These are phyloP conservation scores for Dryobates pubescens DNA, from an alignment of 2,797 vertebrate species.

Conservation along the genomic window DNA sequence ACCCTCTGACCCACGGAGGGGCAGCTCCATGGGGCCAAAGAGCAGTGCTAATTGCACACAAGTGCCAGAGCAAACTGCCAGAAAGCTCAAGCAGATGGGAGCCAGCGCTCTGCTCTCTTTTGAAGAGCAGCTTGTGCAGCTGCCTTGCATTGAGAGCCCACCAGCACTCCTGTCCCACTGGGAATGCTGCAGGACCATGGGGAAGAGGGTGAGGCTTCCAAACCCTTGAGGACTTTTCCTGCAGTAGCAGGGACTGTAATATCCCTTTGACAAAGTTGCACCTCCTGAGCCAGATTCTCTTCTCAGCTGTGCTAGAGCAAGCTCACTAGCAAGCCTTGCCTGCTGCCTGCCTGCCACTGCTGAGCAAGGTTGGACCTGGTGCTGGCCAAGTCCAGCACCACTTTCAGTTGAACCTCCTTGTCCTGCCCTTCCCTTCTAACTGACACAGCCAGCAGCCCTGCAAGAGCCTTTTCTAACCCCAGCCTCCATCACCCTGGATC, in stretches of 20 bases:
- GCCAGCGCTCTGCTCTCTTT: conserved; percentile 50
- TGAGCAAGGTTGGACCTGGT: background rate
- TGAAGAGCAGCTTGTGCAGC: background rate
- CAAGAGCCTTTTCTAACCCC: fast-evolving
- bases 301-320: background rate
- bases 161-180: fast-evolving
- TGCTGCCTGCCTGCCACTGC: background rate
- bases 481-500: fast-evolving
- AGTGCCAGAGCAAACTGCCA: conserved; percentile 9
- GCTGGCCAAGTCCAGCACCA: background rate
- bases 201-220: background rate
- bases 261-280: background rate
- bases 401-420: background rate
- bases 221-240: background rate
- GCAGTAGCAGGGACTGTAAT: background rate
- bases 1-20: background rate
- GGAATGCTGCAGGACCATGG: background rate
- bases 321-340: background rate
- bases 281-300: background rate
- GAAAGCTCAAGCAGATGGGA: conserved; percentile 53
- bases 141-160: fast-evolving
- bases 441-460: background rate
- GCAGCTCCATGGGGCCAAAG: background rate
- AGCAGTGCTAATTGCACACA: background rate
- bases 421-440: background rate